Evolutionary conservation across 2,888 invertebrate species (phyloP).

Genomic region (Pollenia angustigena): DNA sequence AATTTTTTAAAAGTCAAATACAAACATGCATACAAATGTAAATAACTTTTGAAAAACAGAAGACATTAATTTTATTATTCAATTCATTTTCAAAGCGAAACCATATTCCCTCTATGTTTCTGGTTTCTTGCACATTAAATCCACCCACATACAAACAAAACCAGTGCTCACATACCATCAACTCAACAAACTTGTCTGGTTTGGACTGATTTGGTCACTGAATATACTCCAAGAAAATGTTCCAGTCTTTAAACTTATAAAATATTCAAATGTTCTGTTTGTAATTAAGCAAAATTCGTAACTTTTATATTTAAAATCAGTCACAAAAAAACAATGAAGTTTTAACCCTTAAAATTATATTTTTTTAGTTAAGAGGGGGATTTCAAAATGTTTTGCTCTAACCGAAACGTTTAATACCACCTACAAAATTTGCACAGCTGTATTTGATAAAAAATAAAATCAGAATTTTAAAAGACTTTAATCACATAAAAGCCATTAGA

Average conservation of each 20-base stretch:
- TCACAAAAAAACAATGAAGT: background rate
- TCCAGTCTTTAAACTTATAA: background rate
- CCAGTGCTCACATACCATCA: constrained; percentile 4
- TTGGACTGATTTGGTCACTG: background rate
- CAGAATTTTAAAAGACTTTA: constrained; percentile 2
- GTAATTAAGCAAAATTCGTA: constrained; percentile 39
- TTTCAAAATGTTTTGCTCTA: background rate
- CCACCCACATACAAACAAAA: constrained; percentile 31
- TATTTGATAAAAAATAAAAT: background rate
- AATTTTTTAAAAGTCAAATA: too few relatives aligned
- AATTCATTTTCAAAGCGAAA: constrained; percentile 15
- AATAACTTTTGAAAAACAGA: too few relatives aligned
- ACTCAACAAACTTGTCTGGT: background rate
- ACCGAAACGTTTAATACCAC: background rate
- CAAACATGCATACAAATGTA: too few relatives aligned
- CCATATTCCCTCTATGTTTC: constrained; percentile 2
- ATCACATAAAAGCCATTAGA: background rate
- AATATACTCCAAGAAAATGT: constrained; percentile 5
- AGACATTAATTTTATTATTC: constrained; percentile 17
- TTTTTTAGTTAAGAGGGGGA: background rate
- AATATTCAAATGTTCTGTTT: constrained; percentile 23
- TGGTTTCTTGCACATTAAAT: constrained; percentile 10
- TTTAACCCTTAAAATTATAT: constrained; percentile 46
- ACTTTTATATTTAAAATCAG: constrained; percentile 8
- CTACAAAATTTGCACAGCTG: constrained; percentile 36